Base-by-base conservation (phyloP, 2,797 vertebrate genomes). In the Linurgus olivaceus region DNA sequence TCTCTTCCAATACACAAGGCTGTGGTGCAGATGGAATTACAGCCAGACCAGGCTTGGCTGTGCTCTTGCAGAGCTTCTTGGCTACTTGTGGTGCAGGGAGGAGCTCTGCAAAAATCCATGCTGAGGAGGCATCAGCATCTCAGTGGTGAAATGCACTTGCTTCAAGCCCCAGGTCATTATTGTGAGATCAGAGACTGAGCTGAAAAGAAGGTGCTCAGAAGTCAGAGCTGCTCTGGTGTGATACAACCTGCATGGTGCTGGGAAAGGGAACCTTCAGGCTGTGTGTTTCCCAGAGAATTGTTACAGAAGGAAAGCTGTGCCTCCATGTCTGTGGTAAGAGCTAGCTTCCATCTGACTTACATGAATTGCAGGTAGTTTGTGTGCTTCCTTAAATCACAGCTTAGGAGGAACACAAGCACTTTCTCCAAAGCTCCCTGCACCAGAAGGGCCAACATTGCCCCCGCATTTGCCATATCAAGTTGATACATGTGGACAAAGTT, bases 211-310 rank as follows among this genome's bases (percentile, higher is more conserved):
- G 12, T 62, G 23, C 16, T 55, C 40, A 5, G 17, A 38, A 86
- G 37, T 18, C 3, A 1, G 55, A 66, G 40, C 23, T 77, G 44
- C 25, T 7, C 11, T 58, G 73, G 7, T 67, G 45, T 42, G 45
- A n/a, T 24, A 7, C 2, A 47, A 74, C 31, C 44, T 54, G 25
- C 0, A 0, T 31, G 44, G 21, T 51, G 7, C 66, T 57, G 18
- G 28, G 38, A 75, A 35, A 11, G 33, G 45, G 65, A 87, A 9
- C 11, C 8, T 26, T 17, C 19, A 17, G 24, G 33, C 40, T 70
- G 7, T 77, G 51, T 66, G 19, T 29, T 87, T 81, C 42, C 23
- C 15, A 18, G 14, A 28, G 35, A 76, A 70, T 13, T 4, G 4
- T 20, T 68, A 17, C 37, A 47, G 58, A 18, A 19, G 47, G 47